These are phyloP conservation scores for Meganola albula DNA, from an alignment of 2,888 invertebrate genomes.

Conservation along the genomic window DNA sequence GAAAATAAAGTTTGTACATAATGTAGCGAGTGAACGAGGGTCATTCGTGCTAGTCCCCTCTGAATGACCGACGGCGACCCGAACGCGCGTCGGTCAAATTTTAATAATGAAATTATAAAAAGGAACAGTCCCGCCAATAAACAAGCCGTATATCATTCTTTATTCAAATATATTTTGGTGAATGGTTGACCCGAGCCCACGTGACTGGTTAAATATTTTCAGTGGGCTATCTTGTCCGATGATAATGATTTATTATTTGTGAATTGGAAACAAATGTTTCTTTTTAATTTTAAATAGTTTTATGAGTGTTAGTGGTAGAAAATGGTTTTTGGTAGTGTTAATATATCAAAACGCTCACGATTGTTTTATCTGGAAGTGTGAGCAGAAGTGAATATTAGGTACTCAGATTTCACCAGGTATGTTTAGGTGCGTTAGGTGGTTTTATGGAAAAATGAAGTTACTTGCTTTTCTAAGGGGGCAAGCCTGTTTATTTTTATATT, in stretches of 20 bases:
- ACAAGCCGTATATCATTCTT: constrained; percentile 77
- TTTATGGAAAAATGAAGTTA: no score
- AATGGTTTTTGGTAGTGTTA: no score
- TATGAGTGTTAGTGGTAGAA: no score
- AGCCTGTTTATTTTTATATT: no score
- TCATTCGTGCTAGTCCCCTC: constrained; percentile 52
- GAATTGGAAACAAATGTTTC: constrained; percentile 44
- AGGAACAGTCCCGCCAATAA: constrained; percentile 74
- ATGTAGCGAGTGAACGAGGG: constrained; percentile 59
- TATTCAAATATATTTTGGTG: constrained; percentile 72
- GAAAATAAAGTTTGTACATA: constrained; percentile 69
- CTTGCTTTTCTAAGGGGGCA: no score
- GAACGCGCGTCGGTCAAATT: constrained; percentile 61
- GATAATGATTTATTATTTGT: constrained; percentile 63
- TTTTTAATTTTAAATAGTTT: no score
- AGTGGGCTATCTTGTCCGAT: constrained; percentile 61
- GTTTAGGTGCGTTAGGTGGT: no score
- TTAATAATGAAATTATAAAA: constrained; percentile 69
- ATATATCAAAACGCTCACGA: no score
- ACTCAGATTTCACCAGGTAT: no score
- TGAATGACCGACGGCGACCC: constrained; percentile 65
- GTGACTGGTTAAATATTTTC: constrained; percentile 75
- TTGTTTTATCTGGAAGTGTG: no score
- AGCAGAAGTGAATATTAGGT: no score
- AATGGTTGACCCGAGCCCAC: constrained; percentile 75